Base-by-base conservation (phyloP, 2,113 vertebrate genomes). In the Protobothrops mucrosquamatus region DNA sequence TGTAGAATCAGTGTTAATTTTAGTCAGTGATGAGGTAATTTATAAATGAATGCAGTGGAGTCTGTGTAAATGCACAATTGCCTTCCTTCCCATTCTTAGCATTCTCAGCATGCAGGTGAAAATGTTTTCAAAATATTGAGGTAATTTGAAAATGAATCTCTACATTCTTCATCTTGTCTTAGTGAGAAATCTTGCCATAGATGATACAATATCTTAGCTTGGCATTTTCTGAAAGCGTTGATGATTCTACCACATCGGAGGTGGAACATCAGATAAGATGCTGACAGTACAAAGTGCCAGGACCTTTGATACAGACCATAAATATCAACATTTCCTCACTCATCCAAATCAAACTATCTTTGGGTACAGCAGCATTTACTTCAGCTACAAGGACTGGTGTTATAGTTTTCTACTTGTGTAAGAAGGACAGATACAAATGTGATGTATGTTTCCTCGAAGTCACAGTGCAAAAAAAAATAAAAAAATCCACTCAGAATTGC, bases 1-100 rank as follows among this genome's bases (percentile, higher is more conserved):
- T 99, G 98, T 99, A 99, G 99, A 99, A 99, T 99, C 98, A 98
- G 99, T 99, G 99, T 99, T 99, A 99, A 99, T 99, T 99, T 99
- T 99, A 99, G 98, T 99, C 98, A 98, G 99, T 99, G 99, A 99
- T 99, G 99, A 99, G 99, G 99, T 99, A 99, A 99, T 99, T 99
- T 99, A 99, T 99, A 99, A 99, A 98, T 98, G 98, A 98, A 98
- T 98, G 97, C 98, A 97, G 98, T 96, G 97, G 98, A 98, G 98
- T 96, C 97, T 98, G 98, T 97, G 98, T 98, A 98, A 98, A 98
- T 97, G 95, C 98, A 98, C 98, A 98, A 98, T 98, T 98, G 98
- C 98, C 98, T 98, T 98, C 97, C 97, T 97, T 97, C 96, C 98
- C 96, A 97, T 97, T 97, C 97, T 97, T 97, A 97, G 96, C 97